phyloP scores from a whole-genome alignment of 2,888 invertebrate genomes.

The Adelphocoris suturalis region DNA sequence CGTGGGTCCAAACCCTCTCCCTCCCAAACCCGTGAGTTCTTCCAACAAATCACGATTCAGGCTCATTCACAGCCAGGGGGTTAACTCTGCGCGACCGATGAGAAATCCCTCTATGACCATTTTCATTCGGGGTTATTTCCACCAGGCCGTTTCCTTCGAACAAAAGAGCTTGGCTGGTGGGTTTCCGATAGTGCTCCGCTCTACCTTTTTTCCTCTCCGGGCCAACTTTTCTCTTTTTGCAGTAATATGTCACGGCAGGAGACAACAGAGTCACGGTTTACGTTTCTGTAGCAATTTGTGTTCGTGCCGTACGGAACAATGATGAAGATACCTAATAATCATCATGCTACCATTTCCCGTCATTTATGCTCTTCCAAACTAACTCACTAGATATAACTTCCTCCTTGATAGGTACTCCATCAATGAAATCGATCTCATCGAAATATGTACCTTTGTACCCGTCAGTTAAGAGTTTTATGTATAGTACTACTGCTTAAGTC shows the following conservation, averaged over 20 bases:
- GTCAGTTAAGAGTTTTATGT: no score
- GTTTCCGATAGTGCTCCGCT: slow-evolving; percentile 30
- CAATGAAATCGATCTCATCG: no score
- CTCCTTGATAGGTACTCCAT: no score
- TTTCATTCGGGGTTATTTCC: slow-evolving; percentile 36
- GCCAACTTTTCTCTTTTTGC: background rate
- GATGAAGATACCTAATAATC: no score
- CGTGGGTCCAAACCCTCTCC: background rate
- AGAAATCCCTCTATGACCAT: slow-evolving; percentile 37
- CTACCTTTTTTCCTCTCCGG: background rate
- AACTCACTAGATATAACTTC: no score
- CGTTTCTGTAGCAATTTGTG: no score
- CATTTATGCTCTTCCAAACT: no score
- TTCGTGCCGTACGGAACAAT: no score
- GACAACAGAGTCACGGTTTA: background rate
- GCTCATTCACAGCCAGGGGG: slow-evolving; percentile 25
- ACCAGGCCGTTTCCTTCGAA: slow-evolving; percentile 16
- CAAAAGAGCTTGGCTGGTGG: slow-evolving; percentile 7
- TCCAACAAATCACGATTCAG: background rate
- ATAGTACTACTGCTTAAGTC: no score
- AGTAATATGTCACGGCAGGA: background rate
- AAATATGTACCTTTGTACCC: no score
- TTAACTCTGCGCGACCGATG: slow-evolving; percentile 38
- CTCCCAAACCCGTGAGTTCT: background rate
- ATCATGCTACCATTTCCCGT: no score